Evolutionary conservation across 2,888 invertebrate species (phyloP).

Genomic region (Ceriagrion tenellum): DNA sequence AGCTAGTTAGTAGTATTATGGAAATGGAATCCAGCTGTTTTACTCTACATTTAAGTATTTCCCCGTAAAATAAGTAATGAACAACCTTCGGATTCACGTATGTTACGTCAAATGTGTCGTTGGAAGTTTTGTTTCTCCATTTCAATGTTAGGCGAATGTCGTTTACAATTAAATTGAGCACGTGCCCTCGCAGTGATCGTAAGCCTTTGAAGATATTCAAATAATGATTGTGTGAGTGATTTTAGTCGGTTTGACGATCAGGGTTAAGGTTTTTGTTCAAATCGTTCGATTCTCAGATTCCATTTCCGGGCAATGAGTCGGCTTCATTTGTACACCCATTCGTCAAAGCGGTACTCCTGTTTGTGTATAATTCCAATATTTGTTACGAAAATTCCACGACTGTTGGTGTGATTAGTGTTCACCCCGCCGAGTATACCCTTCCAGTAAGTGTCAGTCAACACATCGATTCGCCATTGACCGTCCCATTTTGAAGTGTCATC

Average conservation of each 20-base stretch:
- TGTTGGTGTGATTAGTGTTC: not conserved
- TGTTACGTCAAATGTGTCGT: not conserved
- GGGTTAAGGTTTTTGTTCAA: not conserved
- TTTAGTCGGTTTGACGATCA: not conserved
- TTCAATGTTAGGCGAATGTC: not conserved
- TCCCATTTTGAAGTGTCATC: slow-evolving; percentile 16
- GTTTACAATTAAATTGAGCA: slow-evolving; percentile 25
- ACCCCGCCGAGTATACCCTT: not conserved
- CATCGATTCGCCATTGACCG: not conserved
- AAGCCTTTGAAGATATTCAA: not conserved
- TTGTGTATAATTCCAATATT: not conserved
- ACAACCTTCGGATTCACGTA: not conserved
- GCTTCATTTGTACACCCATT: not conserved
- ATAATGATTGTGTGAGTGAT: not conserved
- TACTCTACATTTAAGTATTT: not conserved
- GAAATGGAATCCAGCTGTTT: not conserved
- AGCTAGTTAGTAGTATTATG: slow-evolving; percentile 34
- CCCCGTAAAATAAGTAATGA: not conserved
- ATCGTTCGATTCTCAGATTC: not conserved
- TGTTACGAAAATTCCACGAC: not conserved
- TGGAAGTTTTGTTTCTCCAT: not conserved
- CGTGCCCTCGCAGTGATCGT: slow-evolving; percentile 13
- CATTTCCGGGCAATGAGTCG: slow-evolving; percentile 26
- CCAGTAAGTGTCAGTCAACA: not conserved
- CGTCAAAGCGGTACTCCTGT: not conserved